Percentiles rank a stretch among this genome's conserved stretches.
Conservation (phyloP, 1,140 invertebrate genomes). For the Hyles vespertilio region DNA sequence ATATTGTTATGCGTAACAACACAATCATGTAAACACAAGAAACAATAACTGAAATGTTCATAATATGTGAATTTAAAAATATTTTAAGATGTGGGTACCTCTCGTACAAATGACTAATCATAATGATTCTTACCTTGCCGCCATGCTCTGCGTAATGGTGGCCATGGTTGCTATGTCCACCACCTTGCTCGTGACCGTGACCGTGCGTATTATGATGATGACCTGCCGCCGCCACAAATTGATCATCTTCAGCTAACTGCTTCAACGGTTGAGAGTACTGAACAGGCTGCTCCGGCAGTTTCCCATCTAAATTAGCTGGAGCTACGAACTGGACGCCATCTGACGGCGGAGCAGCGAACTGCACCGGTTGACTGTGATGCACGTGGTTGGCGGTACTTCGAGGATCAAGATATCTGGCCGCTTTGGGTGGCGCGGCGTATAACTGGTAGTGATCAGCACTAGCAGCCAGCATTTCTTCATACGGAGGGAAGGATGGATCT, state of each 20-base stretch:
- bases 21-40: too few relatives aligned
- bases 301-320: conserved; percentile 10
- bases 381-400: conserved; percentile 22
- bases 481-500: conserved; percentile 45
- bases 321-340: conserved; percentile 19
- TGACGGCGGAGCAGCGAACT: not conserved
- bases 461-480: conserved; percentile 61
- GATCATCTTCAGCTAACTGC: conserved; percentile 29
- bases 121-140: conserved; percentile 40
- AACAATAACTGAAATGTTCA: too few relatives aligned
- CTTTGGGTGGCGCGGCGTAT: conserved; percentile 40
- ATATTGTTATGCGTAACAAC: too few relatives aligned
- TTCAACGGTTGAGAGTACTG: conserved; percentile 15
- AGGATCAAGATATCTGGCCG: conserved; percentile 48
- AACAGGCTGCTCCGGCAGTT: conserved; percentile 13
- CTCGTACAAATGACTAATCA: too few relatives aligned
- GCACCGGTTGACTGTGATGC: not conserved
- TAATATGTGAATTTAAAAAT: too few relatives aligned
- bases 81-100: too few relatives aligned
- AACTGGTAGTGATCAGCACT: conserved; percentile 66
- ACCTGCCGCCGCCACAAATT: conserved; percentile 33
- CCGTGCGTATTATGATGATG: conserved; percentile 38
- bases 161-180: conserved; percentile 40
- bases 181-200: conserved; percentile 34
- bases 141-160: conserved; percentile 36